phyloP scores from a whole-genome alignment of 2,113 vertebrate species.

The Heterotilapia buettikoferi region DNA sequence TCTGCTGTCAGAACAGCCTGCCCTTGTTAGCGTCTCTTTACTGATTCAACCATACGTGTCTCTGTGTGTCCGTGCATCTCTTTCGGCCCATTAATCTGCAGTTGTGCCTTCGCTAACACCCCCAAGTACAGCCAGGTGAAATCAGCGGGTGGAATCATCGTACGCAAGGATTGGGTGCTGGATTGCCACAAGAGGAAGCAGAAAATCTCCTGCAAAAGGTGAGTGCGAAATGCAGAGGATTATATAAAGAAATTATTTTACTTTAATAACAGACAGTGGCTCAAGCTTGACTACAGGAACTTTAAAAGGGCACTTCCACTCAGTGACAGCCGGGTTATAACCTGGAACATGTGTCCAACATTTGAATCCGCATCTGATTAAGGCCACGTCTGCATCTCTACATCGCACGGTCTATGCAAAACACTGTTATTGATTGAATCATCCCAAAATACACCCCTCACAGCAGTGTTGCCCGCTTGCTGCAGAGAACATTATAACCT shows the following conservation, averaged over 20 bases:
- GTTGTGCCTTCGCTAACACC: slow-evolving; percentile 90
- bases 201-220: slow-evolving; percentile 74
- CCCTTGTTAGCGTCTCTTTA: neutral
- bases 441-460: slow-evolving; percentile 23
- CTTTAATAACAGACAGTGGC: neutral
- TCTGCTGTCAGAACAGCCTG: neutral
- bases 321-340: neutral
- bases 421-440: slow-evolving; percentile 39
- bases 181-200: slow-evolving; percentile 82
- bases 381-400: neutral
- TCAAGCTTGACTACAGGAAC: neutral
- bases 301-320: neutral
- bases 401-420: neutral
- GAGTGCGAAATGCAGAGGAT: neutral
- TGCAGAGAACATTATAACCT: slow-evolving; percentile 38
- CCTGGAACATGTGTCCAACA: neutral
- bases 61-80: neutral
- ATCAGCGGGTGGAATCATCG: slow-evolving; percentile 80
- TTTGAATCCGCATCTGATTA: slow-evolving; percentile 19
- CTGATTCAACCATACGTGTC: neutral
- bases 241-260: fast-evolving
- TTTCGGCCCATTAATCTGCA: slow-evolving; percentile 34
- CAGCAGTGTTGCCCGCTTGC: slow-evolving; percentile 15
- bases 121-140: slow-evolving; percentile 91
- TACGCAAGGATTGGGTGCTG: slow-evolving; percentile 85